Conservation (phyloP, 2,797 vertebrate genomes). For the Artibeus jamaicensis region DNA sequence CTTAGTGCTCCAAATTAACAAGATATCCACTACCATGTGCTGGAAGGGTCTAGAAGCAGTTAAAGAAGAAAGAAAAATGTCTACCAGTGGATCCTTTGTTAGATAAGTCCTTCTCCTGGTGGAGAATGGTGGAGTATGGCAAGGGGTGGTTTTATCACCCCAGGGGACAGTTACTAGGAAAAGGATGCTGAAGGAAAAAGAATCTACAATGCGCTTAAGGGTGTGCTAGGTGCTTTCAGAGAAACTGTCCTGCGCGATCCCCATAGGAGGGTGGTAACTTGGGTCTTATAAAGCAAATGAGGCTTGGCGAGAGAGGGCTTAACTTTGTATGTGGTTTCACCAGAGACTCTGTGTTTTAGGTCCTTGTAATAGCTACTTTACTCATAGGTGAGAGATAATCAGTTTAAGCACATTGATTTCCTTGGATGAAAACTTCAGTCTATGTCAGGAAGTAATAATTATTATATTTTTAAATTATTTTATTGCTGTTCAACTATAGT, state of each 20-base stretch:
- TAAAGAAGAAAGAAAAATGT: not conserved
- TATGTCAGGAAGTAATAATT: conserved; percentile 41
- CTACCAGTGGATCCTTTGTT: not conserved
- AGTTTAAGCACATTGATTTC: conserved; percentile 5
- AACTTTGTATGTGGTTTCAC: not conserved
- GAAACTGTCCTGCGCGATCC: not conserved
- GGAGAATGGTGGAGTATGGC: not conserved
- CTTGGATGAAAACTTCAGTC: conserved; percentile 38
- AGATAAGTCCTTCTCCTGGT: not conserved
- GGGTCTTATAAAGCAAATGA: not conserved
- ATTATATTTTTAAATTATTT: no score
- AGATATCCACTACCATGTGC: not conserved
- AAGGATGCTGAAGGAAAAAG: not conserved
- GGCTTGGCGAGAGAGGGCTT: not conserved
- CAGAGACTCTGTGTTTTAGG: not conserved
- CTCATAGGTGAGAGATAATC: conserved; percentile 8
- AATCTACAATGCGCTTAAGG: not conserved
- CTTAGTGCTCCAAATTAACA: not conserved
- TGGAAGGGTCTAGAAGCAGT: not conserved
- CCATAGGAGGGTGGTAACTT: not conserved
- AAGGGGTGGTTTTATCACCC: not conserved
- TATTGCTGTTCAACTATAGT: no score
- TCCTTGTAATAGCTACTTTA: not conserved
- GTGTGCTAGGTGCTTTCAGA: not conserved
- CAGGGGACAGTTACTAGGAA: not conserved